Evolutionary conservation across 2,113 vertebrate species (phyloP), one percentile per base, ranked within the genome.

Genomic region (Piliocolobus tephrosceles): DNA sequence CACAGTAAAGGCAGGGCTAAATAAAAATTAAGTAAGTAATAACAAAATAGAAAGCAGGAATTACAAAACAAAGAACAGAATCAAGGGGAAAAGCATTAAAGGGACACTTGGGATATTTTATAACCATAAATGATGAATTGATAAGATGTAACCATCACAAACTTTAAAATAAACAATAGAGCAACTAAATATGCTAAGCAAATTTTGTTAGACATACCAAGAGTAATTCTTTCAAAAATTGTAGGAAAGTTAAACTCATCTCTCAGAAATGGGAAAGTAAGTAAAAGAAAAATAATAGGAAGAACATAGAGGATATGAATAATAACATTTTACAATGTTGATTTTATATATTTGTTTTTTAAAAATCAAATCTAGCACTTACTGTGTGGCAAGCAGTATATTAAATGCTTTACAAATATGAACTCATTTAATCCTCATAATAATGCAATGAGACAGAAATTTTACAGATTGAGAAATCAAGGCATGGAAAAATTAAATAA

Each of bases 31-130:
- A 23, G 27, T 45, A 85, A 90, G 32, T 57, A 58, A 64, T 80
- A 80, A 73, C 38, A 92, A 96, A 94, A 57, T 55, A 80, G 47
- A 89, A 92, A 92, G 22, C n/a, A 38, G 18, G 64, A 52, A 86
- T 75, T 43, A 0, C 50, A 93, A 85, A 90, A 86, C 64, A 89
- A 76, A 81, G 40, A 76, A 52, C 27, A 73, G 76, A 86, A 64
- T 66, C 55, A 84, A n/a, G 38, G 52, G 64, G 43, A 55, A 85
- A 88, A 57, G 58, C 30, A 45, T 38, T 78, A 91, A 35, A 93
- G n/a, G 35, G 40, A 25, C 1, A 78, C 5, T n/a, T 47, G 3
- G 32, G 4, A 30, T 84, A n/a, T 84, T 88, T 84, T 78, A 40
- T 40, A 64, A 32, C n/a, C 43, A 22, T 75, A 58, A 93, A 35